These are phyloP conservation scores for Horisme vitalbata DNA, from an alignment of 2,888 invertebrate genomes.

Conservation along the genomic window DNA sequence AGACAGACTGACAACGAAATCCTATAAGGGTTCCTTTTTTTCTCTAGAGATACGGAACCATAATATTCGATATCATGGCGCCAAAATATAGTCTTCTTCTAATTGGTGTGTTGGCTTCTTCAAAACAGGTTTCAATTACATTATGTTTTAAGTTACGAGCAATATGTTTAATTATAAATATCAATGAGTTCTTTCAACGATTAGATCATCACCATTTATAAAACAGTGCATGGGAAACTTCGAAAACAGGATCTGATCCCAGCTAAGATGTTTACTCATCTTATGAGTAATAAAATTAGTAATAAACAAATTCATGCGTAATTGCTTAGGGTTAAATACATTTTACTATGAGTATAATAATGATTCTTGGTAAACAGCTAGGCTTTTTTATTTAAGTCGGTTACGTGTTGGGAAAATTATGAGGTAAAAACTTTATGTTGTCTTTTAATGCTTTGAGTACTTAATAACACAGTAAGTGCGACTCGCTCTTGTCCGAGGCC, in stretches of 20 bases:
- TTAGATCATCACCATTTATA: conserved; percentile 53
- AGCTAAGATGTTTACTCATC: conserved; percentile 57
- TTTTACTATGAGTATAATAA: too few relatives aligned
- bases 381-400: too few relatives aligned
- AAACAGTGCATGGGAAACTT: conserved; percentile 50
- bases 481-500: too few relatives aligned
- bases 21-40: too few relatives aligned
- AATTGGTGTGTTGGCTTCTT: neutral
- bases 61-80: too few relatives aligned
- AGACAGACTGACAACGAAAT: too few relatives aligned
- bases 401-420: too few relatives aligned
- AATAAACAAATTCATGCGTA: conserved; percentile 15
- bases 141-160: conserved; percentile 39
- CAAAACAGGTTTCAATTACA: conserved; percentile 15
- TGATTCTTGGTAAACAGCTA: too few relatives aligned
- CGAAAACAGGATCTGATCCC: conserved; percentile 49
- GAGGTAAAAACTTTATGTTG: too few relatives aligned
- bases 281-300: conserved; percentile 46
- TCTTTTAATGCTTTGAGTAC: too few relatives aligned
- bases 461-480: too few relatives aligned
- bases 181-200: conserved; percentile 52
- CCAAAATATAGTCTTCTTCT: neutral
- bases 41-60: too few relatives aligned
- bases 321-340: neutral
- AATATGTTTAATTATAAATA: conserved; percentile 54